Evolutionary conservation across 2,797 vertebrate species (phyloP).

Genomic region (Morelia viridis): DNA sequence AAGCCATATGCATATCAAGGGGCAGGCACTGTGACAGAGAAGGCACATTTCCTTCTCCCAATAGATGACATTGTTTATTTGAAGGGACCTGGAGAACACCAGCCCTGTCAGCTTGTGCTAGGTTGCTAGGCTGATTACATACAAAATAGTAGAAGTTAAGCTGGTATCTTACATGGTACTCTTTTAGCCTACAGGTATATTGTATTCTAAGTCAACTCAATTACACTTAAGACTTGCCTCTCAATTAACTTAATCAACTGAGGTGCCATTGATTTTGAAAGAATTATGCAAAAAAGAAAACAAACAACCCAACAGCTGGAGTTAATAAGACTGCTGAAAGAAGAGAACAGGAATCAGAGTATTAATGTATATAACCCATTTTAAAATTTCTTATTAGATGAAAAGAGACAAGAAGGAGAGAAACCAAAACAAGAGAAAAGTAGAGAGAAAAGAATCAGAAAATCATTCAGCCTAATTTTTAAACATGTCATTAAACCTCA

Average conservation of each 20-base stretch:
- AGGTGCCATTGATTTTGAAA: neutral
- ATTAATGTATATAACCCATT: neutral
- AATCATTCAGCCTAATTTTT: neutral
- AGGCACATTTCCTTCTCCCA: neutral
- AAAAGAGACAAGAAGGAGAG: neutral
- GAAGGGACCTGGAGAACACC: neutral
- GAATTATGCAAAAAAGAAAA: neutral
- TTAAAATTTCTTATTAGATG: neutral
- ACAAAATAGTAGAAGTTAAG: constrained; percentile 1
- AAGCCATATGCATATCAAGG: neutral
- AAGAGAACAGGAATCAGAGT: neutral
- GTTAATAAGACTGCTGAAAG: neutral
- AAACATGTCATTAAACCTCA: neutral
- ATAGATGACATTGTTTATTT: neutral
- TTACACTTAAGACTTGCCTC: constrained; percentile 1
- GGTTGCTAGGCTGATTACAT: neutral
- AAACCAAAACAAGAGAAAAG: neutral
- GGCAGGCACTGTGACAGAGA: neutral
- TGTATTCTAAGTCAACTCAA: constrained; percentile 33
- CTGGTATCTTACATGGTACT: constrained; percentile 24
- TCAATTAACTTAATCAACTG: neutral
- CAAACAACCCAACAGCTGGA: neutral
- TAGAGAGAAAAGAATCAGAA: neutral
- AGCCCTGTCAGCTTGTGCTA: neutral
- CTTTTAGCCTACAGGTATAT: neutral